Evolutionary conservation across 2,797 vertebrate genomes (phyloP).

Genomic region (Spheniscus humboldti): DNA sequence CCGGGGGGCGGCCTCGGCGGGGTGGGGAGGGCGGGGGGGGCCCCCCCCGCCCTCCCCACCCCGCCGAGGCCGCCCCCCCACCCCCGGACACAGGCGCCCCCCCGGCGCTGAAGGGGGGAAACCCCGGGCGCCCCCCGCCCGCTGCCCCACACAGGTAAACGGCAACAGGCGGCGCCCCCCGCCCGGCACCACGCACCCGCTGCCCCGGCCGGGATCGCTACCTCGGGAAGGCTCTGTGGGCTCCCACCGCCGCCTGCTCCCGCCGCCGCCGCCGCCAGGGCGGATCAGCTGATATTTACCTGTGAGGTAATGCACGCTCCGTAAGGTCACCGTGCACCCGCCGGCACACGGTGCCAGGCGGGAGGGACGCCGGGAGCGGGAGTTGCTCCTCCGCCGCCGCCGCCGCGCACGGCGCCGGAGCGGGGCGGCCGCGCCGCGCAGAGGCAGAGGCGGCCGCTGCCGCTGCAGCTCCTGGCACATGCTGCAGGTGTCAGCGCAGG

Average conservation of each 20-base stretch:
- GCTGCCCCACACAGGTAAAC: neutral
- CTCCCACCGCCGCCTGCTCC: neutral
- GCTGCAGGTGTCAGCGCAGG: conserved; percentile 60
- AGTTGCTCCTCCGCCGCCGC: conserved; percentile 16
- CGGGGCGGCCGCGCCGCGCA: conserved; percentile 67
- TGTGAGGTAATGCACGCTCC: conserved; percentile 75
- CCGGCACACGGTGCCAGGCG: neutral
- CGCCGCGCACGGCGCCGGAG: conserved; percentile 64
- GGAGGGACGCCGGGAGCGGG: conserved; percentile 59
- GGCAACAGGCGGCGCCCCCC: conserved; percentile 6
- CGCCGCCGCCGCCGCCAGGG: neutral
- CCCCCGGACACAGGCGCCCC: too few species aligned
- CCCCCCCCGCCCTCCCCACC: too few species aligned
- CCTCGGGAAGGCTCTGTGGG: conserved; percentile 27
- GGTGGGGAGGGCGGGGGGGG: too few species aligned
- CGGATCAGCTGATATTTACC: conserved; percentile 64
- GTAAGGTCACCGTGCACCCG: conserved; percentile 73
- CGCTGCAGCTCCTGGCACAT: conserved; percentile 69
- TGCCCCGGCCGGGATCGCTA: neutral
- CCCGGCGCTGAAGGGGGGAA: too few species aligned
- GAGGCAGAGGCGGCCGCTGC: conserved; percentile 49
- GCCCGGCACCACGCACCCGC: neutral
- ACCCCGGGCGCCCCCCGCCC: neutral
- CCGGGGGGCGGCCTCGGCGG: neutral
- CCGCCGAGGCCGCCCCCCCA: too few species aligned